Evolutionary conservation across 2,888 invertebrate species (phyloP), one percentile per base, ranked within the genome.

Genomic region (Lypha dubia): DNA sequence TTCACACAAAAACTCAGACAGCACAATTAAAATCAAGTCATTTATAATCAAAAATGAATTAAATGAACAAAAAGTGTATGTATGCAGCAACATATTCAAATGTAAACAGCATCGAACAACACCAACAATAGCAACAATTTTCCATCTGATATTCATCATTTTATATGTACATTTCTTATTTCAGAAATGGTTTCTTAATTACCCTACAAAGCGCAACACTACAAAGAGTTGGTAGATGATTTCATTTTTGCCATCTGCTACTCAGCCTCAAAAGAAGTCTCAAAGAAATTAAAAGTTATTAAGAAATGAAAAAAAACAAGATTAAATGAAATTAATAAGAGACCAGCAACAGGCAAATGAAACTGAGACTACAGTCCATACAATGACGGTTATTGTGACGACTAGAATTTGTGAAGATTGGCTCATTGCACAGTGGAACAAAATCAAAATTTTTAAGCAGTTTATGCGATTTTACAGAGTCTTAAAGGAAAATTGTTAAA

Each of bases 161-260:
- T 44, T 17, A 68, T 73, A n/a, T 73, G 49, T 46, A 32, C 28
- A 62, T 38, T 51, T 51, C 62, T 58, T 53, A 44, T 63, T 32
- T 56, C 67, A 75, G 63, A 83, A 83, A 79, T 83, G 79, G 44
- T 44, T 75, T 75, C 79, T 79, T 83, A 83, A 83, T 83, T 83
- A 83, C 79, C 63, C 22, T 4, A 13, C 51, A n/a, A 28, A 53
- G 67, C 70, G 74, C 62, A 75, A 74, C 70, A 70, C 83, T 83
- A 75, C 70, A 79, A 68, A 79, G 73, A 56, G 35, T 68, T 53
- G 22, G 63, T 46, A 11, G n/a, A 41, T 51, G 58, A 62, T 71
- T 51, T 83, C 44, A 62, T 62, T 65, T 67, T 35, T 28, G 62
- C 49, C 60, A 53, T 68, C 41, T 49, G 63, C 22, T 20, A 17